Evolutionary conservation across 2,113 vertebrate species (phyloP).

Genomic region (Lontra canadensis): DNA sequence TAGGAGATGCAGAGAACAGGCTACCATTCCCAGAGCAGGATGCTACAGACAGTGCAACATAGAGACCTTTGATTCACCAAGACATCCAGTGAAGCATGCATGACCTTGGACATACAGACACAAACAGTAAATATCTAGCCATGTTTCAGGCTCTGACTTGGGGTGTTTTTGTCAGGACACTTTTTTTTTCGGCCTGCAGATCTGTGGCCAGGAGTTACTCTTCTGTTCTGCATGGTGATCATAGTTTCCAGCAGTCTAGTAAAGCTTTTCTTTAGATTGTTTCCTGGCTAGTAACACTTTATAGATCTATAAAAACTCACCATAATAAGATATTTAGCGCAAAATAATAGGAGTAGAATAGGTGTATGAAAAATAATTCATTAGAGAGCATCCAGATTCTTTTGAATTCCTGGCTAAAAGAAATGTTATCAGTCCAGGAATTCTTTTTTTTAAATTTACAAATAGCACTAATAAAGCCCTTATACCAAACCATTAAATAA

Average conservation of each 20-base stretch:
- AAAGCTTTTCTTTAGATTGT: background rate
- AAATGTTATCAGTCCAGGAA: background rate
- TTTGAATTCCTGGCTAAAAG: background rate
- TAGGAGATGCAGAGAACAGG: background rate
- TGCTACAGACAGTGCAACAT: background rate
- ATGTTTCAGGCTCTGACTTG: background rate
- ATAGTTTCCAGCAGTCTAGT: background rate
- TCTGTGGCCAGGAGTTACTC: background rate
- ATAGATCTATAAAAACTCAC: background rate
- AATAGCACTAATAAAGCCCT: background rate
- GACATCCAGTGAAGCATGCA: background rate
- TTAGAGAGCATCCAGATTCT: background rate
- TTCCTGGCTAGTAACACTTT: background rate
- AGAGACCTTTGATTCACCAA: background rate
- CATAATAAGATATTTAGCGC: background rate
- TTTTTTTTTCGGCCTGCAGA: background rate
- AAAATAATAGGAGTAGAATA: background rate
- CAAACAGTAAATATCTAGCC: background rate
- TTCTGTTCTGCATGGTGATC: background rate
- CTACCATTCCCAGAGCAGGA: background rate
- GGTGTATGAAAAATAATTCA: background rate
- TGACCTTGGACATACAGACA: background rate
- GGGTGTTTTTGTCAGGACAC: background rate
- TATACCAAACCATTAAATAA: background rate
- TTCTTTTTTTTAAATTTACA: background rate